Conservation (phyloP, 2,113 vertebrate genomes). For the Acinonyx jubatus region DNA sequence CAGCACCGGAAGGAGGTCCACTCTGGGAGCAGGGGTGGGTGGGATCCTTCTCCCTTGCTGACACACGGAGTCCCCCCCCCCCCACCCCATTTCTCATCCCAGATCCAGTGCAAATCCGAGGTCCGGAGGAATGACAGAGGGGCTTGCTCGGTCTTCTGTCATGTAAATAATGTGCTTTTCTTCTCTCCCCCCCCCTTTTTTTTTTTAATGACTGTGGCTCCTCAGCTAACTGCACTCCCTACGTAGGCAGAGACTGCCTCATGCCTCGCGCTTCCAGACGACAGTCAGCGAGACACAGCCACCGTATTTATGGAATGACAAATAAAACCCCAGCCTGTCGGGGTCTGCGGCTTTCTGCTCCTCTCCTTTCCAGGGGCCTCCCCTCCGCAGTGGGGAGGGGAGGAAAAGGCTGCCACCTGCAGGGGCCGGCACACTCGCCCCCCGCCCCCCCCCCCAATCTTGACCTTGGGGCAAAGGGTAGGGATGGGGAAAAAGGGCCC, state of each 20-base stretch:
- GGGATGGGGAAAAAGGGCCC: not conserved
- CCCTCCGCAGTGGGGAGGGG: rapidly evolving
- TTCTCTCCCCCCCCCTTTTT: not conserved
- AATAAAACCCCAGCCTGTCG: conserved; percentile 73
- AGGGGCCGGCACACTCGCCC: rapidly evolving
- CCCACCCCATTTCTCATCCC: rapidly evolving
- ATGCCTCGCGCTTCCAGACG: conserved; percentile 43
- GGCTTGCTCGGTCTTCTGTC: not conserved
- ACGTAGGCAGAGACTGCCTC: conserved; percentile 2
- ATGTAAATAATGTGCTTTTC: conserved; percentile 45
- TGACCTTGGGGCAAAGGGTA: not conserved
- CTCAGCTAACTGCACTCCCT: conserved; percentile 31
- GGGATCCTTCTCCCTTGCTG: not conserved
- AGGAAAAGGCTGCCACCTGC: not conserved
- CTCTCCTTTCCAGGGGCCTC: not conserved
- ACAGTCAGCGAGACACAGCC: conserved; percentile 35
- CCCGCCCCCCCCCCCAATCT: not conserved
- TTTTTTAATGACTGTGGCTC: not conserved
- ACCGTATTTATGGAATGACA: conserved; percentile 81
- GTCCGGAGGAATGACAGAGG: not conserved
- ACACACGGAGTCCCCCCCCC: not conserved
- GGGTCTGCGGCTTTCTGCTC: not conserved
- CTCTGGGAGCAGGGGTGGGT: not conserved
- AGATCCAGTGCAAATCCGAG: not conserved
- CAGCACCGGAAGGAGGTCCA: not conserved